These are phyloP conservation scores for Geotrupes spiniger DNA, from an alignment of 2,888 invertebrate species.

Conservation along the genomic window DNA sequence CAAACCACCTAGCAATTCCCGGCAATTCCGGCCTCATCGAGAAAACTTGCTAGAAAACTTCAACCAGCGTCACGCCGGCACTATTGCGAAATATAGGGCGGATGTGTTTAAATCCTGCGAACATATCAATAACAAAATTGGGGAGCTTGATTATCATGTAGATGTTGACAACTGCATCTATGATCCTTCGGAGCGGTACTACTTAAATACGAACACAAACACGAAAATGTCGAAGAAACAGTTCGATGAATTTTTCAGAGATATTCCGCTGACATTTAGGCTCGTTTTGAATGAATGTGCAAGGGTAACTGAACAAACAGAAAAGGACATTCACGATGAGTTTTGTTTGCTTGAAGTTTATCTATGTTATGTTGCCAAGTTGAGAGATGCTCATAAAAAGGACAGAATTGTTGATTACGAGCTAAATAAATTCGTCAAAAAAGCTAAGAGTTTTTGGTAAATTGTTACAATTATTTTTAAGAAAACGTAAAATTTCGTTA, in stretches of 20 bases:
- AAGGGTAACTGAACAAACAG: conserved; percentile 39
- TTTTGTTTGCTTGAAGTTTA: conserved; percentile 28
- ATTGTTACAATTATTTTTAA: conserved; percentile 10
- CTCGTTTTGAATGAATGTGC: conserved; percentile 40
- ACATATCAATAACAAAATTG: not conserved
- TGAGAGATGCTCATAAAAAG: conserved; percentile 1
- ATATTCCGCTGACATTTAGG: conserved; percentile 36
- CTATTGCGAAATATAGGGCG: not conserved
- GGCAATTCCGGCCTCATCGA: not conserved
- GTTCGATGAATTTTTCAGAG: conserved; percentile 31
- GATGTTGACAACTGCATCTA: conserved; percentile 27
- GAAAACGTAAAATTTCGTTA: conserved; percentile 16
- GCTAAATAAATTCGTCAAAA: conserved; percentile 20
- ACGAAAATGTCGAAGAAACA: conserved; percentile 28
- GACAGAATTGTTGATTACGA: conserved; percentile 20
- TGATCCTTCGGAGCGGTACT: conserved; percentile 40
- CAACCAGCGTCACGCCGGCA: conserved; percentile 2
- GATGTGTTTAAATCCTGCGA: no score
- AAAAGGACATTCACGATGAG: conserved; percentile 37
- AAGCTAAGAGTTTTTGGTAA: conserved; percentile 26
- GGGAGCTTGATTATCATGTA: no score
- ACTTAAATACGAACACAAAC: conserved; percentile 35
- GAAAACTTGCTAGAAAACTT: conserved; percentile 13
- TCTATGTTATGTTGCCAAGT: conserved; percentile 20
- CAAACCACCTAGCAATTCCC: no score